Evolutionary conservation across 2,797 vertebrate genomes (phyloP).

Genomic region (Eulemur coronatus): DNA sequence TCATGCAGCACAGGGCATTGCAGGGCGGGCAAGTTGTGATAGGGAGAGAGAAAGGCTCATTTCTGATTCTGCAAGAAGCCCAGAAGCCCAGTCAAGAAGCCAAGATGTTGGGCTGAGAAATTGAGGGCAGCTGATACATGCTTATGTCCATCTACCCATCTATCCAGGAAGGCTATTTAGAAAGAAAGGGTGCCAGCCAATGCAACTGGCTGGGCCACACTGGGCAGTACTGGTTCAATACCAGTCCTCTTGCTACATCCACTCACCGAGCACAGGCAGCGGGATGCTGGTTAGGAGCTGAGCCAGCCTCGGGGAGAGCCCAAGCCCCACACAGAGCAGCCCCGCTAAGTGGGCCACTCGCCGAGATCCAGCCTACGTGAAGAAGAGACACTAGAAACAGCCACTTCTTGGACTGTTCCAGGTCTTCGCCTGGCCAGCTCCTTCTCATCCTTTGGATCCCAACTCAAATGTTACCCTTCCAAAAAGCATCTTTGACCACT

Average conservation of each 20-base stretch:
- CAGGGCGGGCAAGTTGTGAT: background rate
- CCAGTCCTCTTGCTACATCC: background rate
- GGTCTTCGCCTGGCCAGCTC: background rate
- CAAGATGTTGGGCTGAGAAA: background rate
- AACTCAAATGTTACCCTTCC: background rate
- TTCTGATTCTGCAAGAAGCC: constrained; percentile 1
- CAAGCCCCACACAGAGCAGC: constrained; percentile 83
- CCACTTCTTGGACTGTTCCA: background rate
- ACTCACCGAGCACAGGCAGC: constrained; percentile 87
- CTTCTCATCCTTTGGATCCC: background rate
- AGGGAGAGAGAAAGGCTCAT: background rate
- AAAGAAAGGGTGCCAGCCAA: background rate
- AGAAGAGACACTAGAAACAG: background rate
- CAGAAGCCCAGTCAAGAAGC: background rate
- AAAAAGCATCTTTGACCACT: background rate
- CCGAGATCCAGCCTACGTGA: constrained; percentile 84
- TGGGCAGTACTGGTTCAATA: background rate
- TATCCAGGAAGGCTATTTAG: background rate
- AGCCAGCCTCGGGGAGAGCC: constrained; percentile 86
- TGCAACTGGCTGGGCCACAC: background rate
- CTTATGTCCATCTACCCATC: background rate
- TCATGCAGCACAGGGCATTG: background rate
- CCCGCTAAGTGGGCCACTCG: constrained; percentile 83
- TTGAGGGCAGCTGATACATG: background rate
- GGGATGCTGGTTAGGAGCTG: constrained; percentile 86